phyloP scores from a whole-genome alignment of 2,797 vertebrate species.

The Pteropus rufus region DNA sequence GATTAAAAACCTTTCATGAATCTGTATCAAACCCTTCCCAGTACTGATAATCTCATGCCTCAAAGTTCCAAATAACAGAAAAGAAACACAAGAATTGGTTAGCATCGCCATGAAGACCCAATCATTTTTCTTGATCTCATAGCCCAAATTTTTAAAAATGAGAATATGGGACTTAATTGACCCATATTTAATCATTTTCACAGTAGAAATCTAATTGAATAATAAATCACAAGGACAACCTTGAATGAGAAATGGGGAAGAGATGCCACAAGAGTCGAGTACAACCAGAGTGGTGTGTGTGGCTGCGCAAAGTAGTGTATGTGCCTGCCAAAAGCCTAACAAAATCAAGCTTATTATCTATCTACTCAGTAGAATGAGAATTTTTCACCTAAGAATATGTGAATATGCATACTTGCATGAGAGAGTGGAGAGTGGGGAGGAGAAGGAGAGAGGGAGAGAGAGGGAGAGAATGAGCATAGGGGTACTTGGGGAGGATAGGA shows the following conservation, averaged over 20 bases:
- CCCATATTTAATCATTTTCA: background rate
- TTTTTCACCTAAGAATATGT: background rate
- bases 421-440: background rate
- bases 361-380: background rate
- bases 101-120: background rate
- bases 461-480: background rate
- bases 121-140: background rate
- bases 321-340: background rate
- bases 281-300: background rate
- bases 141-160: background rate
- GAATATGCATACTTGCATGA: background rate
- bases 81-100: slow-evolving; percentile 5
- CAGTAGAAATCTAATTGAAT: background rate
- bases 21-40: background rate
- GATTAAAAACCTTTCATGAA: background rate
- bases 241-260: background rate
- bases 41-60: background rate
- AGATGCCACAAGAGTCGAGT: background rate
- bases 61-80: background rate
- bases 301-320: background rate
- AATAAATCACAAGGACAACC: background rate
- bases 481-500: background rate
- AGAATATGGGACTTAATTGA: background rate
- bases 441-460: background rate
- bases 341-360: background rate